phyloP scores from a whole-genome alignment of 2,888 invertebrate genomes.

The Lycaena phlaeas region DNA sequence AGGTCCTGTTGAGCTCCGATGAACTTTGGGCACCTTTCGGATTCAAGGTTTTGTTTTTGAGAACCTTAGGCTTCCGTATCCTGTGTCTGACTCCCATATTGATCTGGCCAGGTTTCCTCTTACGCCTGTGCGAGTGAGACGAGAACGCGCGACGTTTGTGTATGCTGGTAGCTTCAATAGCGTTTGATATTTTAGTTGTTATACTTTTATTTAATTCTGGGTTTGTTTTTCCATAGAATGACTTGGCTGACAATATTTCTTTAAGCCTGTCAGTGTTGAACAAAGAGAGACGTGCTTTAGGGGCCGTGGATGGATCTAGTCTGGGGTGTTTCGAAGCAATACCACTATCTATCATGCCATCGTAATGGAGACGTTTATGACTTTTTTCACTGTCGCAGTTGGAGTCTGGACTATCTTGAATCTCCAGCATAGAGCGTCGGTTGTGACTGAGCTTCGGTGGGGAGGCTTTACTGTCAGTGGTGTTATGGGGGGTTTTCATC shows the following conservation, averaged over 20 bases:
- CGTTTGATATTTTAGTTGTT: constrained; percentile 40
- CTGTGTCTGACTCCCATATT: constrained; percentile 78
- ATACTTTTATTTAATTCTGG: constrained; percentile 48
- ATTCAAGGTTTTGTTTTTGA: no score
- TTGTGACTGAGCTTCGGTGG: constrained; percentile 55
- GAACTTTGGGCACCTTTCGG: constrained; percentile 23
- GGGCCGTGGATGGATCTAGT: constrained; percentile 39
- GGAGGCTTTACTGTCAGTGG: constrained; percentile 38
- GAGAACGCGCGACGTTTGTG: constrained; percentile 34
- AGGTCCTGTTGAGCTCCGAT: constrained; percentile 22
- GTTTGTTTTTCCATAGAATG: constrained; percentile 69
- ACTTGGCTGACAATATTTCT: constrained; percentile 66
- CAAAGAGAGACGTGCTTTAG: constrained; percentile 57
- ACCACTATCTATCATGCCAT: constrained; percentile 39
- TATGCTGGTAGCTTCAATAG: constrained; percentile 38
- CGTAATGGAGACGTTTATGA: constrained; percentile 50
- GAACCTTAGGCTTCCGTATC: constrained; percentile 74
- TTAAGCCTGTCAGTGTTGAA: constrained; percentile 57
- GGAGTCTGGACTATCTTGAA: constrained; percentile 56
- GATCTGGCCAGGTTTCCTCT: constrained; percentile 72
- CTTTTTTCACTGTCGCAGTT: constrained; percentile 48
- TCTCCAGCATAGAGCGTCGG: constrained; percentile 42
- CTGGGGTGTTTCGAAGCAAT: constrained; percentile 48
- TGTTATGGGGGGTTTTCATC: constrained; percentile 58
- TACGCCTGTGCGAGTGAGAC: constrained; percentile 35